Evolutionary conservation across 2,113 vertebrate species (phyloP).

Genomic region (Lampris incognitus): DNA sequence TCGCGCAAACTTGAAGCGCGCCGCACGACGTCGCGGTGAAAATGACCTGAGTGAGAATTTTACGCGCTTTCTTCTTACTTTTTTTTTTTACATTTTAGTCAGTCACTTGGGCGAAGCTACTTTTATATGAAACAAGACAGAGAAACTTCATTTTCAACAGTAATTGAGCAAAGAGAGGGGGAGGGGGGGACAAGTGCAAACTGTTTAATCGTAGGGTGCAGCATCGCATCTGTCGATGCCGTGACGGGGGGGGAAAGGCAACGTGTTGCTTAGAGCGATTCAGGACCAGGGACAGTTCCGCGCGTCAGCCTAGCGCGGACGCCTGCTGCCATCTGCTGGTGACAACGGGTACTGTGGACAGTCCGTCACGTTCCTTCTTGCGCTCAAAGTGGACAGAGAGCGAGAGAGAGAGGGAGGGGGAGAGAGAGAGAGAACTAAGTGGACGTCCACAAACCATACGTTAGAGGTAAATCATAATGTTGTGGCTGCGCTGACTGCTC

Average conservation of each 20-base stretch:
- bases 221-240: background rate
- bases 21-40: background rate
- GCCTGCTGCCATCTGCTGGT: constrained; percentile 75
- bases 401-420: background rate
- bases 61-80: background rate
- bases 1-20: background rate
- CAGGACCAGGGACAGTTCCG: constrained; percentile 71
- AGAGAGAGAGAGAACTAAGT: background rate
- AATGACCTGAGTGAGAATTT: background rate
- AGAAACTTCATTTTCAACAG: background rate
- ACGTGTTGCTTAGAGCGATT: constrained; percentile 22
- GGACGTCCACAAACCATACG: too few relatives aligned
- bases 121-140: background rate
- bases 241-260: background rate
- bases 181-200: background rate
- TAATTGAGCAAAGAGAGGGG: background rate
- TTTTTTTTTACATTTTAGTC: background rate
- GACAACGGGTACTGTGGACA: constrained; percentile 15
- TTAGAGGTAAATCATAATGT: too few relatives aligned
- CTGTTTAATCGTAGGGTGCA: background rate
- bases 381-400: background rate
- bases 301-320: constrained; percentile 27
- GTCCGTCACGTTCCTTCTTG: background rate
- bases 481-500: too few relatives aligned
- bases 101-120: background rate